Evolutionary conservation across 1,140 invertebrate genomes (phyloP), one percentile per base, ranked within the genome.

Genomic region (Portunus trituberculatus): DNA sequence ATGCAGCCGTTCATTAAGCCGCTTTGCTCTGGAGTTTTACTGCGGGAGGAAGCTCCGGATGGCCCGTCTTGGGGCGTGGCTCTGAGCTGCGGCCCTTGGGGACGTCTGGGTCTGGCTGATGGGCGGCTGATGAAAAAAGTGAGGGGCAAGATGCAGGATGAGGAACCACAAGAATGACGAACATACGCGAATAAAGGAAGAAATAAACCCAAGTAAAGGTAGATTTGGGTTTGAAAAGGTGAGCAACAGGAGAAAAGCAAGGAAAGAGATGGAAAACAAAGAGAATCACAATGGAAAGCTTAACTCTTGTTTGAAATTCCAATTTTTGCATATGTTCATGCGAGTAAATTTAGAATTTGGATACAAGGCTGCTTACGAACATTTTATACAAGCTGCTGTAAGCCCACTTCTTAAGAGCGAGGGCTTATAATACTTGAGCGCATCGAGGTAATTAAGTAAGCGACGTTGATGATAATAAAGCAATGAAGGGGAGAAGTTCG

Each of bases 371-470:
- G 67, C 67, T 7, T 25, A n/a, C 39, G 7, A 76, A 20, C 67
- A 76, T 76, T n/a, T 76, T n/a, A 16, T n/a, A 59, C 67, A 76
- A 76, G 67, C 20, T n/a, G 67, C 25, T 76, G 16, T 12, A n/a
- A 7, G 16, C 52, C 16, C 52, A 76, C 52, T 12, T 59, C 20
- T 59, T 59, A 16, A 59, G 52, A 20, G 20, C 20, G 16, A 76
- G n/a, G 67, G 67, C 67, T n/a, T n/a, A 39, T 39, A 25, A 76
- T 3, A 76, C 67, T 76, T 76, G 20, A 76, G 20, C 67, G 67
- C 67, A 76, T 76, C 67, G n/a, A 76, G 20, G 67, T 76, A 76
- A 76, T 76, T n/a, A 76, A n/a, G 67, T 76, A 76, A 76, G 20
- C n/a, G 67, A 76, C 67, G 67, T n/a, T n/a, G n/a, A 76, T n/a